phyloP scores from a whole-genome alignment of 2,797 vertebrate genomes.

The Hypotaenidia philippensis region DNA sequence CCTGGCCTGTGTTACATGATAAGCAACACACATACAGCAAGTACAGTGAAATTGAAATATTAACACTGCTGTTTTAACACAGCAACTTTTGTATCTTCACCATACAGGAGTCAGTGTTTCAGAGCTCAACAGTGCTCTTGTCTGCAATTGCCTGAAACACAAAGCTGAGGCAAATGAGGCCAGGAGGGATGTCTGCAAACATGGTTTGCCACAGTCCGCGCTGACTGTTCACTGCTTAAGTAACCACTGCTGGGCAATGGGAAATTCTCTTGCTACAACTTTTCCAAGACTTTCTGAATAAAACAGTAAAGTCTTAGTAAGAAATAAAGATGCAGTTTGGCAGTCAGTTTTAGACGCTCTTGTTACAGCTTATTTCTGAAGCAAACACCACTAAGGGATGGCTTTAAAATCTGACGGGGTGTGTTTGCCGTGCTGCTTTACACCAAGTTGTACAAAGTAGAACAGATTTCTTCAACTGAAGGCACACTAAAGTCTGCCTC shows the following conservation, averaged over 20 bases:
- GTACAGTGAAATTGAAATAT: accelerated
- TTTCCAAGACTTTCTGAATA: neutral
- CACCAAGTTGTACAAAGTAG: accelerated
- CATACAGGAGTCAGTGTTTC: neutral
- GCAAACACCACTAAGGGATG: accelerated
- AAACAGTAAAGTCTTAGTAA: neutral
- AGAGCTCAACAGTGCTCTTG: neutral
- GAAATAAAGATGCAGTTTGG: neutral
- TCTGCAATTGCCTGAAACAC: neutral
- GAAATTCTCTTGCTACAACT: neutral
- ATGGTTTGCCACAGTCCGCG: accelerated
- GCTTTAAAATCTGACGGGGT: neutral
- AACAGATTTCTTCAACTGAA: neutral
- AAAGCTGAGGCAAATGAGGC: neutral
- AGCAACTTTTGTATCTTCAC: neutral
- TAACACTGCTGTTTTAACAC: neutral
- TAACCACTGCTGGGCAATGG: neutral
- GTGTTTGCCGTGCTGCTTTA: neutral
- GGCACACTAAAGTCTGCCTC: neutral
- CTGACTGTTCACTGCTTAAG: neutral
- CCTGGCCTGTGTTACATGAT: accelerated
- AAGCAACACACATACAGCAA: neutral
- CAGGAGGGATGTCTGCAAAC: neutral
- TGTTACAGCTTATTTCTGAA: neutral
- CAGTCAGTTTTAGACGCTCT: neutral